These are phyloP conservation scores for Dryomyza anilis DNA, from an alignment of 2,888 invertebrate species.

Conservation along the genomic window DNA sequence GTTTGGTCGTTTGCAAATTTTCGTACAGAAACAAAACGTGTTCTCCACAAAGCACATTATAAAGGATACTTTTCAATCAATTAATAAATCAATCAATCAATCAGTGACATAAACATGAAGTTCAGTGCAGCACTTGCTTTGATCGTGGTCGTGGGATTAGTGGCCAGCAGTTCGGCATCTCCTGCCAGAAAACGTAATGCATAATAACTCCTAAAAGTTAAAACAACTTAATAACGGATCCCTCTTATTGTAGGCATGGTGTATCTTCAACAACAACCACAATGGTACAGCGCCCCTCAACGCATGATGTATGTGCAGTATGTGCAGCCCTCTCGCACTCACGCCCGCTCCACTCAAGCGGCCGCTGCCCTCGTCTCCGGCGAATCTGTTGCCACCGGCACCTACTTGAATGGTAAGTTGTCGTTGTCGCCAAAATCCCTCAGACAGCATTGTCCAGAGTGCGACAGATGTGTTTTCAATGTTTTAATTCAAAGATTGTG, in stretches of 20 bases:
- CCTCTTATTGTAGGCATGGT: conserved; percentile 49
- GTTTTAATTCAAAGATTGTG: conserved; percentile 49
- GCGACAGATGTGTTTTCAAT: neutral
- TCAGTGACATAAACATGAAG: conserved; percentile 44
- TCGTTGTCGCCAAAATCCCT: neutral
- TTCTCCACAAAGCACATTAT: neutral
- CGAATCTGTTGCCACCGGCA: conserved; percentile 56
- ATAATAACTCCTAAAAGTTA: neutral
- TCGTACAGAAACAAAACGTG: neutral
- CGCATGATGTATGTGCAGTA: conserved; percentile 59
- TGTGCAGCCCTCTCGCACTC: conserved; percentile 52
- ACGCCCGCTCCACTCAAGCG: conserved; percentile 54
- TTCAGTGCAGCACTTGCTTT: conserved; percentile 48
- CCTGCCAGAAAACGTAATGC: conserved; percentile 56
- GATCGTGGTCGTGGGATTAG: conserved; percentile 48
- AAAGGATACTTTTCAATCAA: conserved; percentile 21
- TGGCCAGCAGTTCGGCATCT: conserved; percentile 49
- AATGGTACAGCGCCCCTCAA: conserved; percentile 44
- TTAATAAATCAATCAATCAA: neutral
- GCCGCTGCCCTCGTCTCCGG: conserved; percentile 60
- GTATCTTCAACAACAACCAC: conserved; percentile 52
- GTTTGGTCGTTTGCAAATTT: conserved; percentile 42
- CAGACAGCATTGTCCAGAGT: neutral
- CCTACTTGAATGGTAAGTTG: conserved; percentile 56
- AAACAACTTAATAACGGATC: neutral